Evolutionary conservation across 2,888 invertebrate genomes (phyloP), one percentile per base, ranked within the genome.

Genomic region (Horisme vitalbata): DNA sequence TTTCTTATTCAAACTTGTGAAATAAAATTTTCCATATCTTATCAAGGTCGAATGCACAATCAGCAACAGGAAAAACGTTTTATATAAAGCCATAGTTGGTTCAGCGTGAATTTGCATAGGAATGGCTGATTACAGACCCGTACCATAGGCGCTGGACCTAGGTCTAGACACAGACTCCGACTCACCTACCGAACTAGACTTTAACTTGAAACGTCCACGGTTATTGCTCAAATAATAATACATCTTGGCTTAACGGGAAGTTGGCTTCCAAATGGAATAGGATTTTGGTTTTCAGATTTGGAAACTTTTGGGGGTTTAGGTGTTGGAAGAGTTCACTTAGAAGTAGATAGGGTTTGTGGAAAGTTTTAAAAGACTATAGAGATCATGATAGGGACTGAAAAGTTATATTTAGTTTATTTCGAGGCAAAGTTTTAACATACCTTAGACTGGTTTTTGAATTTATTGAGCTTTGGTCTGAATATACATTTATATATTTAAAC

Each of bases 41-140:
- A 9, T 2, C 2, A 18, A 1, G 12, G n/a, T 58, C 57, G 12
- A 76, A 73, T 45, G 6, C 54, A 15, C 2, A 10, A 12, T 34
- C 65, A 44, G 51, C 50, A 65, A 66, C 61, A 12, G n/a, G 64
- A 78, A 14, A 58, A 11, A 44, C 32, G 48, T 69, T 75, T 73
- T 79, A 79, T 73, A 84, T 83, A 83, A 81, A 81, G 84, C 82
- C 83, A 82, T 85, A 85, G 86, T 84, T 83, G 86, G 81, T 84
- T 79, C 83, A 82, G 82, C 71, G 68, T 67, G 79, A 80, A 87
- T 87, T 87, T 84, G 84, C 87, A 86, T 86, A 77, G 84, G 84
- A 87, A 87, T 86, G 81, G 87, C 79, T 83, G 86, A 86, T 86
- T 86, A 85, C 79, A 71, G 79, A 79, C 79, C 75, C 73, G 74